Conservation (phyloP, 2,888 invertebrate genomes). For the Sphinx pinastri region DNA sequence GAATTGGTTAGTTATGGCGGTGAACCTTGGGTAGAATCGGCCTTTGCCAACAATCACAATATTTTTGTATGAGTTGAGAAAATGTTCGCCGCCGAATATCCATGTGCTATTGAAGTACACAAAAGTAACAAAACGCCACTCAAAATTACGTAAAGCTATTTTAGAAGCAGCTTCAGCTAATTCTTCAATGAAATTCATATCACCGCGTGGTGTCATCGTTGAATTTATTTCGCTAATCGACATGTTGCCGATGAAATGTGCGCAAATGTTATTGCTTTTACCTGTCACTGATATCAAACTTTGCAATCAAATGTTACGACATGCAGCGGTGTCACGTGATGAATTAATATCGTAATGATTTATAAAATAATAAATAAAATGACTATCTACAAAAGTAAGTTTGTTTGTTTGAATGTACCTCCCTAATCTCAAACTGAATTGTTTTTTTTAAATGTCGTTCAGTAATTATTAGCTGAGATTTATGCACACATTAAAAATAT, state of each 20-base stretch:
- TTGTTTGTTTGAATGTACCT: background rate
- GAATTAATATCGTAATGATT: background rate
- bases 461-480: background rate
- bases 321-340: background rate
- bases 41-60: constrained; percentile 54
- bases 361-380: background rate
- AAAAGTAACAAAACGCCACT: constrained; percentile 61
- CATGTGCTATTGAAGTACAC: constrained; percentile 61
- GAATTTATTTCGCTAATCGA: constrained; percentile 26
- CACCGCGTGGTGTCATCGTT: constrained; percentile 2
- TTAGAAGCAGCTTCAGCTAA: constrained; percentile 55
- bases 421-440: background rate
- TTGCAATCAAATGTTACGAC: constrained; percentile 3
- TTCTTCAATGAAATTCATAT: constrained; percentile 30
- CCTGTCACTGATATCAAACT: background rate
- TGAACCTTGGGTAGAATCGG: constrained; percentile 42
- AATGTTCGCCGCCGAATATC: constrained; percentile 52
- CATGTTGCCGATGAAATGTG: constrained; percentile 28
- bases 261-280: constrained; percentile 1
- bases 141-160: constrained; percentile 62
- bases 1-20: constrained; percentile 51
- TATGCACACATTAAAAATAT: background rate
- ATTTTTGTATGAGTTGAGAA: constrained; percentile 55
- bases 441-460: too few species aligned
- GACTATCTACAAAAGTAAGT: background rate